Evolutionary conservation across 2,113 vertebrate genomes (phyloP), one percentile per base, ranked within the genome.

Genomic region (Mustela nigripes): DNA sequence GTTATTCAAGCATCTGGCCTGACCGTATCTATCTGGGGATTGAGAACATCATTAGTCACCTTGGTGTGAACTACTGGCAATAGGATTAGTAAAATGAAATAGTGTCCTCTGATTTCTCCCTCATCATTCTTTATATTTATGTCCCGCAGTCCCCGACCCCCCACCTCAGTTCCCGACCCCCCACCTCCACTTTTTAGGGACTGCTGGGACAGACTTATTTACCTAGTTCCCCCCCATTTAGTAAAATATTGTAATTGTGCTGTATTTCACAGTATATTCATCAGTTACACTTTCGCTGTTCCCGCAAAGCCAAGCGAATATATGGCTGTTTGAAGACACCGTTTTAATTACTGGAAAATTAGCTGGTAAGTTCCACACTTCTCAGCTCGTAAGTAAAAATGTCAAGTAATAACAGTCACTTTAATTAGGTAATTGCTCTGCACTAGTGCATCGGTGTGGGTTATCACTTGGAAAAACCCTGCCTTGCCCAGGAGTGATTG

Each of bases 321-420:
- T 99, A 96, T 99, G 99, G 99, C 98, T 99, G 16, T 99, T 99
- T 98, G 99, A 99, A 97, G 99, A 99, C 89, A 99, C 98, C 16
- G 97, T 99, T 97, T 98, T 99, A 96, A 99, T 99, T 98, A 99
- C 99, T 82, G 99, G 99, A 96, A 99, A 99, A 99, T 97, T 99
- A 91, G 99, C 99, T 97, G 99, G 99, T 99, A 98, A 98, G 99
- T 99, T 67, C 1, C 96, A 11, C 16, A 18, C 63, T 62, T 42
- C 62, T 74, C 36, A 65, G n/a, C 76, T 33, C 5, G 33, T 80
- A 67, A 85, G n/a, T 76, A 91, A 93, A 26, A 10, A 63, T 10
- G 76, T 42, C 11, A 96, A 81, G 31, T 1, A 24, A 31, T 89
- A 83, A 45, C 42, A 7, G 15, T 73, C 19, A 5, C 12, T 74